Evolutionary conservation across 2,797 vertebrate species (phyloP).

Genomic region (Enteromius fasciolatus): DNA sequence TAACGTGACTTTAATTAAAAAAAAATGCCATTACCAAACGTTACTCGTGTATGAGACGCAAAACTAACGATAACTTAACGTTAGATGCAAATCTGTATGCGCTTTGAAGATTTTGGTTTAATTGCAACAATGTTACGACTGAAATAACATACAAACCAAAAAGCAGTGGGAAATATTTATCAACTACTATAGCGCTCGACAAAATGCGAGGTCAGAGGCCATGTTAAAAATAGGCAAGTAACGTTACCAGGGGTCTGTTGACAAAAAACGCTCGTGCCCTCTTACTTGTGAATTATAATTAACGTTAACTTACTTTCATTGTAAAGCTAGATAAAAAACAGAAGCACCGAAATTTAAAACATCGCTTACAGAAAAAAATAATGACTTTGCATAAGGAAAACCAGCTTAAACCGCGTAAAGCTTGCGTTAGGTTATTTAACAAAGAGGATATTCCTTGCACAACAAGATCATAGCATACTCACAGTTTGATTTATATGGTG

Average conservation of each 20-base stretch:
- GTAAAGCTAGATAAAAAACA: background rate
- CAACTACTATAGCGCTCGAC: too few species aligned
- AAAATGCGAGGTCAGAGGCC: background rate
- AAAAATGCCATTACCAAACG: background rate
- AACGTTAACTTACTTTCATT: background rate
- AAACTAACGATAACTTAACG: too few species aligned
- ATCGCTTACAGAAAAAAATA: background rate
- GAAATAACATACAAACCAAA: background rate
- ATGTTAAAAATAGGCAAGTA: background rate
- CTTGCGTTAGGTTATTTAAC: background rate
- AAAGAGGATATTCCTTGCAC: too few species aligned
- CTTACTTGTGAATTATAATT: too few species aligned
- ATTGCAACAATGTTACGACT: background rate
- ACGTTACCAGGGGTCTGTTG: too few species aligned
- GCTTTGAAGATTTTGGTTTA: background rate
- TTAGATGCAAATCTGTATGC: background rate
- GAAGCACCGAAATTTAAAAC: background rate
- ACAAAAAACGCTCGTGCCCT: background rate
- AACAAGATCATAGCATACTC: background rate
- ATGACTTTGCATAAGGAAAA: background rate
- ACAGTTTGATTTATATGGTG: background rate
- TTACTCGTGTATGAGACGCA: background rate
- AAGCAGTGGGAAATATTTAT: background rate
- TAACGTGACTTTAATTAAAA: too few species aligned
- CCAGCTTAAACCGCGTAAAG: background rate